A percentile compares a stretch with the other conserved stretches of the same genome.
Evolutionary conservation across 2,113 vertebrate genomes (phyloP).

Genomic region (Odocoileus virginianus): DNA sequence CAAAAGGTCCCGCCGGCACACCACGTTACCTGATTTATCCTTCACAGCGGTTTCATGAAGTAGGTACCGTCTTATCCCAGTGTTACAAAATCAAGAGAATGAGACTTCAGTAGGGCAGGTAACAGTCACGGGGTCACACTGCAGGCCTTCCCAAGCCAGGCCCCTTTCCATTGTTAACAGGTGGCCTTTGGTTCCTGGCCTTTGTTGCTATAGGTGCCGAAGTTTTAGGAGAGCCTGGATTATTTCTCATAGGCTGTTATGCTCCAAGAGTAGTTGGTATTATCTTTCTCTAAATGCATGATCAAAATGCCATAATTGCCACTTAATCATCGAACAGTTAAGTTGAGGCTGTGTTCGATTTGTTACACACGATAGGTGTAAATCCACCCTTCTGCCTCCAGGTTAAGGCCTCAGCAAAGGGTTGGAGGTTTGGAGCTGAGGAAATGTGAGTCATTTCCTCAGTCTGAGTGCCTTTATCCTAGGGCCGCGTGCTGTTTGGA

Average conservation of each 20-base stretch:
- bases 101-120: too few species aligned
- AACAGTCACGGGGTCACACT: neutral
- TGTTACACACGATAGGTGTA: neutral
- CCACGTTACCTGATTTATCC: neutral
- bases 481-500: neutral
- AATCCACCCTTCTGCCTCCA: neutral
- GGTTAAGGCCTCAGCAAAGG: neutral
- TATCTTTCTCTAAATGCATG: neutral
- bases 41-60: neutral
- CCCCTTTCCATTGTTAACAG: neutral
- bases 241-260: neutral
- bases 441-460: neutral
- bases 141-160: neutral
- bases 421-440: neutral
- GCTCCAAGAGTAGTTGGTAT: neutral
- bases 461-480: accelerated
- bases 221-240: neutral
- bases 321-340: neutral
- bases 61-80: neutral
- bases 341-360: neutral
- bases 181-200: neutral
- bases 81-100: neutral
- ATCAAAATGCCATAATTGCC: neutral
- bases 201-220: neutral
- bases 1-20: neutral